These are phyloP conservation scores for Folsomia manolachei DNA, from an alignment of 2,888 invertebrate species.

Conservation along the genomic window DNA sequence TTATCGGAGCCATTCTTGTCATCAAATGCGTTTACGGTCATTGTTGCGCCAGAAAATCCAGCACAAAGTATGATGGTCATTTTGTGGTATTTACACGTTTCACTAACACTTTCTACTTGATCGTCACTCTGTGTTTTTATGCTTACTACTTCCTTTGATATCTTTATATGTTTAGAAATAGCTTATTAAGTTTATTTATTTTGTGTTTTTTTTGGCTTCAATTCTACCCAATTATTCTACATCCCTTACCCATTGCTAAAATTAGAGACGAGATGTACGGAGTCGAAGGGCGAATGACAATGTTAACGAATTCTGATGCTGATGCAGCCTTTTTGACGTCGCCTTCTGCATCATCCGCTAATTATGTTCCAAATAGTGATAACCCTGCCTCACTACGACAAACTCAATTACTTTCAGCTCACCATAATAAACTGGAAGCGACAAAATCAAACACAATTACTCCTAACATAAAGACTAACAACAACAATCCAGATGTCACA, in stretches of 20 bases:
- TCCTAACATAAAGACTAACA: neutral
- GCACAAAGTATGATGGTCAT: conserved; percentile 46
- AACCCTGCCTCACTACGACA: neutral
- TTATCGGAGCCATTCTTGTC: conserved; percentile 47
- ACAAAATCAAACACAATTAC: too few relatives aligned
- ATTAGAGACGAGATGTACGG: conserved; percentile 49
- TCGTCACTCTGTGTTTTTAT: too few relatives aligned
- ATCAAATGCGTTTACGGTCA: conserved; percentile 49
- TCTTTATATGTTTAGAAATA: conserved; percentile 18
- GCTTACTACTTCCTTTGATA: too few relatives aligned
- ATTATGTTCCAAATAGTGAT: neutral
- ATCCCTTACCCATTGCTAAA: neutral
- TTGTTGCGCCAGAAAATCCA: conserved; percentile 47
- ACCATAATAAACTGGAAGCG: neutral
- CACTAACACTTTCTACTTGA: neutral
- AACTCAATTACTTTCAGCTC: neutral
- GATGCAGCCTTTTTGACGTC: conserved; percentile 16
- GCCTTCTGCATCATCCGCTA: neutral
- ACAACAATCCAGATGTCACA: neutral
- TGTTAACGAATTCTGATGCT: conserved; percentile 37
- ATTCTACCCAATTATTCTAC: conserved; percentile 18
- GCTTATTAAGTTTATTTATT: conserved; percentile 30
- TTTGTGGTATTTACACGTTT: neutral
- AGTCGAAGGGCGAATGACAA: conserved; percentile 48
- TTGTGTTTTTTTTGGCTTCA: conserved; percentile 25